Conservation (phyloP, 2,113 vertebrate genomes). For the Poicephalus gulielmi region DNA sequence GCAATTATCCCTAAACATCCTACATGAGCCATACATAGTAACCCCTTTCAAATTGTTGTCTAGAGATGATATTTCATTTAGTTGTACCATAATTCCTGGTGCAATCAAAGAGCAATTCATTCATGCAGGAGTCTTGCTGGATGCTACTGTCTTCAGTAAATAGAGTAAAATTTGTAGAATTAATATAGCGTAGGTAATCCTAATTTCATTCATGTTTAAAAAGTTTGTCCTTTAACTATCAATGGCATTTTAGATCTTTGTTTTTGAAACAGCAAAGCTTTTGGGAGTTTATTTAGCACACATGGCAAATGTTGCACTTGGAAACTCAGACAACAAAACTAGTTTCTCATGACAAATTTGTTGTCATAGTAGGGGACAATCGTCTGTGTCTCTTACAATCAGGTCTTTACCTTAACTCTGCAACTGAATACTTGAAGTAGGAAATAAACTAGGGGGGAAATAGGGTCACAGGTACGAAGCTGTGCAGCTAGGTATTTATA, state of each 20-base stretch:
- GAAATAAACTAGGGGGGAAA: conserved; percentile 69
- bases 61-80: conserved; percentile 58
- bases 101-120: conserved; percentile 29
- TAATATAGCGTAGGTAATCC: conserved; percentile 63
- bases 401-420: conserved; percentile 78
- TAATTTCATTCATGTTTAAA: conserved; percentile 72
- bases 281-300: conserved; percentile 70
- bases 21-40: conserved; percentile 74
- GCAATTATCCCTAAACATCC: conserved; percentile 73
- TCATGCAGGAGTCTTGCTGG: conserved; percentile 63
- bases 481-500: conserved; percentile 75
- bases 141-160: conserved; percentile 67
- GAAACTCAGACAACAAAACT: conserved; percentile 72
- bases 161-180: conserved; percentile 64
- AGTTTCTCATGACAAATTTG: conserved; percentile 56
- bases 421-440: conserved; percentile 84
- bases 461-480: conserved; percentile 68
- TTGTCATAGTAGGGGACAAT: conserved; percentile 60
- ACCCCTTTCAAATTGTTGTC: conserved; percentile 46
- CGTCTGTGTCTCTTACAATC: conserved; percentile 69
- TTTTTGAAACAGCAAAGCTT: conserved; percentile 67
- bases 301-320: conserved; percentile 73
- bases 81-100: conserved; percentile 39
- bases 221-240: conserved; percentile 76
- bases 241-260: conserved; percentile 63